These are phyloP conservation scores for Eulemur rubriventer DNA, from an alignment of 2,797 vertebrate genomes.

Conservation along the genomic window DNA sequence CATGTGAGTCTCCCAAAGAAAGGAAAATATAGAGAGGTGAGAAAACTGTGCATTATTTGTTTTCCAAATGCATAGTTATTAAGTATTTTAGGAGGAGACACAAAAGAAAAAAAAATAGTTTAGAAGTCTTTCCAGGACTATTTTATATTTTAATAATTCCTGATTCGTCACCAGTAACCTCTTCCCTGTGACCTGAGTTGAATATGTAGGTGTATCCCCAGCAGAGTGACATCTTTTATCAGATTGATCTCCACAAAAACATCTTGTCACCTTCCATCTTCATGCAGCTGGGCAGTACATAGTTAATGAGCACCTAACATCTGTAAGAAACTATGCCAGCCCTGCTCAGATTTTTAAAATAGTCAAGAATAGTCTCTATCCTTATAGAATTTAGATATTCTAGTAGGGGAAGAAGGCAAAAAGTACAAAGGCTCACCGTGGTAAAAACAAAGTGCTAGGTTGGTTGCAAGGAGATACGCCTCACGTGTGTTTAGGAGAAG, in stretches of 20 bases:
- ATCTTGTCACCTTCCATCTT: background rate
- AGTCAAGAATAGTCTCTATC: background rate
- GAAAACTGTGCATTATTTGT: background rate
- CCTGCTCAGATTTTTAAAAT: background rate
- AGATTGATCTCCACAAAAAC: background rate
- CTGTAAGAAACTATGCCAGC: background rate
- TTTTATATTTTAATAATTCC: background rate
- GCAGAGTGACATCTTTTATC: background rate
- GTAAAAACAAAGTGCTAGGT: background rate
- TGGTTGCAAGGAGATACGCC: background rate
- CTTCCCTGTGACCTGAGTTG: background rate
- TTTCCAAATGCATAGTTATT: background rate
- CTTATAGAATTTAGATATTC: background rate
- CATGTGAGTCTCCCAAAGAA: slow-evolving; percentile 3
- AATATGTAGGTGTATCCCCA: background rate
- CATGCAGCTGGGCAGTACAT: background rate
- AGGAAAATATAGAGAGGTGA: background rate
- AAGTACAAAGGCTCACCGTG: accelerated
- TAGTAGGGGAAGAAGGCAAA: background rate
- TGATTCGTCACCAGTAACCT: background rate
- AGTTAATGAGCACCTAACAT: background rate
- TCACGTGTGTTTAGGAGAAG: background rate
- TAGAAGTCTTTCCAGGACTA: background rate
- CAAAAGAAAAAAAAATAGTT: background rate
- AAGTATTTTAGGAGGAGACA: background rate